phyloP scores from a whole-genome alignment of 2,888 invertebrate species.

The Tetanocera ferruginea region DNA sequence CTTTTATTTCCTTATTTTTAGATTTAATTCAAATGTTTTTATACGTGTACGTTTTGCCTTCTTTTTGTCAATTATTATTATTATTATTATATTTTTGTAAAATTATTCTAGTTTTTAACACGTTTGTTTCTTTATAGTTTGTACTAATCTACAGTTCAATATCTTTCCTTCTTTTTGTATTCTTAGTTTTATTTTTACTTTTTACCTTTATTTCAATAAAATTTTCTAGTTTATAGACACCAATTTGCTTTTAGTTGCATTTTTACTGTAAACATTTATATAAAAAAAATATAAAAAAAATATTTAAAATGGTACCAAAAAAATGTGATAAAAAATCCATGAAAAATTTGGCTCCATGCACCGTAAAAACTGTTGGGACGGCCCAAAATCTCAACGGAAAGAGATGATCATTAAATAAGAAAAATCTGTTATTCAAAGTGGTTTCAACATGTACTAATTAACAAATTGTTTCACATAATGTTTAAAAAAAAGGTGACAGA shows the following conservation, averaged over 20 bases:
- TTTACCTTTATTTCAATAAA: constrained; percentile 11
- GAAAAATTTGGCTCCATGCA: too few species aligned
- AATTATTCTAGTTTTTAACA: not conserved
- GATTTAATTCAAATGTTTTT: not conserved
- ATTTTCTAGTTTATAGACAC: not conserved
- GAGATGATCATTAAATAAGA: too few species aligned
- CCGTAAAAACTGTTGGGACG: too few species aligned
- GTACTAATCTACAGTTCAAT: not conserved
- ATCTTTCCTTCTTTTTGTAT: constrained; percentile 4
- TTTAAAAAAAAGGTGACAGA: too few species aligned
- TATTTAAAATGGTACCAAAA: too few species aligned
- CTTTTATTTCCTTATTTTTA: not conserved
- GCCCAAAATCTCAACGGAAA: too few species aligned
- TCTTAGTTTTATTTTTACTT: constrained; percentile 12
- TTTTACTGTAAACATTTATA: not conserved
- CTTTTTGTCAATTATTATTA: not conserved
- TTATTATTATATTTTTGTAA: constrained; percentile 8
- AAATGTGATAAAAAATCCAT: too few species aligned
- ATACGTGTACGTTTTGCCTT: not conserved
- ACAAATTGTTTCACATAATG: too few species aligned
- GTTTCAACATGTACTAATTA: too few species aligned
- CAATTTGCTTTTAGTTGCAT: not conserved
- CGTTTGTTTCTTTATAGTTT: constrained; percentile 7
- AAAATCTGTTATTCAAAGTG: too few species aligned
- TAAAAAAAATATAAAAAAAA: too few species aligned